phyloP scores from a whole-genome alignment of 2,888 invertebrate species.

The Deroplatys truncata region DNA sequence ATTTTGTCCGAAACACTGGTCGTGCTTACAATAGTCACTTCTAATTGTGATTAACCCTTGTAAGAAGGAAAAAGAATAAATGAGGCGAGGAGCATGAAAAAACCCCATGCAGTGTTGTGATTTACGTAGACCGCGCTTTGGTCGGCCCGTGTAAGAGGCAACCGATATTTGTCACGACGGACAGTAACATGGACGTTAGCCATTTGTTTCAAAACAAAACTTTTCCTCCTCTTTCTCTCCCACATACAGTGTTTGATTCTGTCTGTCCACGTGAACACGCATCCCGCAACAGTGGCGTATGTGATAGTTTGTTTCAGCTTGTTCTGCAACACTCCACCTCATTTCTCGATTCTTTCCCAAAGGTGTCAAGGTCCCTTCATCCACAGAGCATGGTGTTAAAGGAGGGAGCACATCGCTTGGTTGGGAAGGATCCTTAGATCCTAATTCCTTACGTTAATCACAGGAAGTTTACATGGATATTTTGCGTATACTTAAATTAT shows the following conservation, averaged over 20 bases:
- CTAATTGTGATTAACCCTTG: not conserved
- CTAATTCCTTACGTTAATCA: too few species aligned
- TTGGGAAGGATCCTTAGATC: too few species aligned
- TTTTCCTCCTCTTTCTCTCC: not conserved
- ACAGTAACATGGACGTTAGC: slow-evolving; percentile 8
- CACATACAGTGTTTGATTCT: not conserved
- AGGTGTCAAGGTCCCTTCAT: too few species aligned
- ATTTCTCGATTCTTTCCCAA: too few species aligned
- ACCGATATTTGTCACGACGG: slow-evolving; percentile 2
- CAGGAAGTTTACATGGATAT: too few species aligned
- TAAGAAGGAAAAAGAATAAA: not conserved
- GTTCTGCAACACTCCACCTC: too few species aligned
- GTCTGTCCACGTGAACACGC: not conserved
- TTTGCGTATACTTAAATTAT: too few species aligned
- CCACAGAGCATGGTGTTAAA: too few species aligned
- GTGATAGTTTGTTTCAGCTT: not conserved
- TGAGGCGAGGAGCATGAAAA: not conserved
- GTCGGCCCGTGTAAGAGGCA: not conserved
- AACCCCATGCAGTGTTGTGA: not conserved
- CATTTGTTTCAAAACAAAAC: slow-evolving; percentile 15
- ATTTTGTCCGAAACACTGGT: not conserved
- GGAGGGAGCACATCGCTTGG: too few species aligned
- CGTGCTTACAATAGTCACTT: not conserved
- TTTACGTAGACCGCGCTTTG: not conserved
- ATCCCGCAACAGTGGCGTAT: not conserved